These are phyloP conservation scores for Sarcophaga caerulescens DNA, from an alignment of 2,888 invertebrate genomes.

Conservation along the genomic window DNA sequence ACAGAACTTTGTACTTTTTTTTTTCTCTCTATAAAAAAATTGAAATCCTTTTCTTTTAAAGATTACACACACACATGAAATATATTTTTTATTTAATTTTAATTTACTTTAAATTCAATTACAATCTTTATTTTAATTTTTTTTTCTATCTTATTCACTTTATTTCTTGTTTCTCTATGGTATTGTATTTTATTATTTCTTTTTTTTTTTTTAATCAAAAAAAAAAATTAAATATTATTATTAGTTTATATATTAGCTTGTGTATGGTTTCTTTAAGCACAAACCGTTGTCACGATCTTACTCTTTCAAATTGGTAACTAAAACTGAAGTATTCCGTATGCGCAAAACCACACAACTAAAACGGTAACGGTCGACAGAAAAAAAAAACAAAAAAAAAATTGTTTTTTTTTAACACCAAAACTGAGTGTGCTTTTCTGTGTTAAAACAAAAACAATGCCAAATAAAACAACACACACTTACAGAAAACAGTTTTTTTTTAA, in stretches of 20 bases:
- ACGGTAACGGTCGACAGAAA: constrained; percentile 63
- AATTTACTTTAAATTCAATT: too few relatives aligned
- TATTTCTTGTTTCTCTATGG: too few relatives aligned
- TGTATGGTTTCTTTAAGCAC: constrained; percentile 31
- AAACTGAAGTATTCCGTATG: constrained; percentile 65
- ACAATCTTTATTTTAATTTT: too few relatives aligned
- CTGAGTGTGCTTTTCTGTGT: constrained; percentile 54
- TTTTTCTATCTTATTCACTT: too few relatives aligned
- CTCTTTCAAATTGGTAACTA: constrained; percentile 69
- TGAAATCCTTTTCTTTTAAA: too few relatives aligned
- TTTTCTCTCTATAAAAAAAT: too few relatives aligned
- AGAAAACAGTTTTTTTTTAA: background rate
- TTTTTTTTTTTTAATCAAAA: constrained; percentile 8
- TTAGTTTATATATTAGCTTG: background rate
- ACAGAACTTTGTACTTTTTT: too few relatives aligned
- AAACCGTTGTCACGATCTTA: constrained; percentile 66
- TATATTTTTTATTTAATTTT: too few relatives aligned
- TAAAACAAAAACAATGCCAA: constrained; percentile 45
- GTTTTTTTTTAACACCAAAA: constrained; percentile 42
- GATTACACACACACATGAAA: too few relatives aligned
- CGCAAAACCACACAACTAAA: constrained; percentile 66
- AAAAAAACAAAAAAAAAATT: constrained; percentile 13
- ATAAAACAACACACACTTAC: constrained; percentile 12
- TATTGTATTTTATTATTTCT: background rate
- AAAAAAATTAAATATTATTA: background rate